phyloP scores from a whole-genome alignment of 2,113 vertebrate species.

The Sorex fumeus region DNA sequence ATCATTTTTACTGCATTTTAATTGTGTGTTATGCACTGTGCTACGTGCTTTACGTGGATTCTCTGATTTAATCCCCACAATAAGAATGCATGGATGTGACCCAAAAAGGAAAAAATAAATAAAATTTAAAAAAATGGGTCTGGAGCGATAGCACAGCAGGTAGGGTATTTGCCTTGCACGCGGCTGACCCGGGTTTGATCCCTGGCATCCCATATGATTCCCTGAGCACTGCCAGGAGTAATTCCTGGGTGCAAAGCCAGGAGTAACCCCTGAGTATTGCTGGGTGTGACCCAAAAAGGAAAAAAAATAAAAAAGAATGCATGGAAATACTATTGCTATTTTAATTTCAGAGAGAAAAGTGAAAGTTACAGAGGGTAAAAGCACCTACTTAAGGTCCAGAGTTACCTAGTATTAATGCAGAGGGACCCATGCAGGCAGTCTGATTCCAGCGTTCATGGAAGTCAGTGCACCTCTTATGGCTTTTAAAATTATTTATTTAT shows the following conservation, averaged over 20 bases:
- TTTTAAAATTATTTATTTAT: neutral
- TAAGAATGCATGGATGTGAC: neutral
- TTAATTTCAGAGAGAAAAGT: constrained; percentile 56
- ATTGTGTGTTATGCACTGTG: constrained; percentile 21
- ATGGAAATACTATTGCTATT: constrained; percentile 10
- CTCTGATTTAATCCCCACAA: constrained; percentile 42
- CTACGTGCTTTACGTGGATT: constrained; percentile 54
- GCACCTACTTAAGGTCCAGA: neutral
- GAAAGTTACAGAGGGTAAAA: constrained; percentile 6
- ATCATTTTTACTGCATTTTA: constrained; percentile 35
- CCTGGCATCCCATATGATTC: no score
- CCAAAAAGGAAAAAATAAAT: no score
- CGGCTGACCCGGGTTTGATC: no score
- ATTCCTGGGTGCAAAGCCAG: no score
- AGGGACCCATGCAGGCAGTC: neutral
- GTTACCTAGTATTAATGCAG: neutral
- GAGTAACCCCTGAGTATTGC: no score
- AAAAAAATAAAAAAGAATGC: no score
- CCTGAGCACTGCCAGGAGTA: no score
- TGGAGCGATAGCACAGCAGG: no score
- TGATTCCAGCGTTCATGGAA: neutral
- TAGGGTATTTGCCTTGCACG: no score
- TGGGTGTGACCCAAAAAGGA: no score
- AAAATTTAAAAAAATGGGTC: no score
- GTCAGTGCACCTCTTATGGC: constrained; percentile 20